A percentile compares a stretch with the other conserved stretches of the same genome.
Conservation (phyloP, 2,113 vertebrate species). For the Cricetomys ansorgei region DNA sequence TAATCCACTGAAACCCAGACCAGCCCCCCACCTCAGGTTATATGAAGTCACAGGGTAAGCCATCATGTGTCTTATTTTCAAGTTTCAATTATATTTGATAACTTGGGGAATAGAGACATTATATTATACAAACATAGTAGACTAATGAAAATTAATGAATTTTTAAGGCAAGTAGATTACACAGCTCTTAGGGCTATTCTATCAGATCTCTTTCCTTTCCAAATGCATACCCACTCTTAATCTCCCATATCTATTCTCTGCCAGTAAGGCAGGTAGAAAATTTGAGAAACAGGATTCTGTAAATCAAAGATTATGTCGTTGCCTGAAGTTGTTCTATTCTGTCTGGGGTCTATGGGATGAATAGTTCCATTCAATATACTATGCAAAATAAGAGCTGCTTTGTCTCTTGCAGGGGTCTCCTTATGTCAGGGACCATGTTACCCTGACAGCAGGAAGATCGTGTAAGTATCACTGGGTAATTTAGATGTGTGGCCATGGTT, state of each 20-base stretch:
- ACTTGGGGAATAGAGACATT: constrained; percentile 33
- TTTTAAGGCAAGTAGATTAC: constrained; percentile 44
- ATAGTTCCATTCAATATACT: constrained; percentile 38
- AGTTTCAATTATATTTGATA: not conserved
- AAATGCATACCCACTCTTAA: not conserved
- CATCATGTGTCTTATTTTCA: not conserved
- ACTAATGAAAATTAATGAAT: not conserved
- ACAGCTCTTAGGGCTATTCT: not conserved
- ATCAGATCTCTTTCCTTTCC: not conserved
- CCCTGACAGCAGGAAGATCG: constrained; percentile 86
- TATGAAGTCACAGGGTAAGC: not conserved
- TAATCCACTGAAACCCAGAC: not conserved
- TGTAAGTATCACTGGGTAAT: constrained; percentile 87
- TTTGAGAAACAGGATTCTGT: constrained; percentile 1
- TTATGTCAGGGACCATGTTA: constrained; percentile 86
- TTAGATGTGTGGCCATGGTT: constrained; percentile 18
- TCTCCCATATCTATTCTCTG: not conserved
- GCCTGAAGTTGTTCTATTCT: not conserved
- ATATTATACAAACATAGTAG: constrained; percentile 28
- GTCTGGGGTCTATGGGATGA: not conserved
- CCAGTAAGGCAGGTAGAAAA: not conserved
- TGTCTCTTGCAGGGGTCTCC: constrained; percentile 86
- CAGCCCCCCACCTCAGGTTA: not conserved
- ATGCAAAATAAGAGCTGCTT: constrained; percentile 66
- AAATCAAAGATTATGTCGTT: not conserved